phyloP scores from a whole-genome alignment of 2,888 invertebrate genomes.

The Parascotia fuliginaria region DNA sequence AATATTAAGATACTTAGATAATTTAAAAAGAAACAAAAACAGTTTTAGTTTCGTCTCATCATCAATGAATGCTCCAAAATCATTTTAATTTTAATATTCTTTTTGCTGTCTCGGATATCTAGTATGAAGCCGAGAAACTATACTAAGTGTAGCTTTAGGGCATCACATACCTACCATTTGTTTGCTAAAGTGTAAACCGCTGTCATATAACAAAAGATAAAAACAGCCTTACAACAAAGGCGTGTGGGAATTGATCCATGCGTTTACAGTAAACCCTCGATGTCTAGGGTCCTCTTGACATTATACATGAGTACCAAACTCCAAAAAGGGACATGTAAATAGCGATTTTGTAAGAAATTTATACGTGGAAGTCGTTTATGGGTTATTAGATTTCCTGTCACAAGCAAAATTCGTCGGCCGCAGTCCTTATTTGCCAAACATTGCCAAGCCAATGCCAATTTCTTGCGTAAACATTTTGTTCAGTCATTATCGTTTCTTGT shows the following conservation, averaged over 20 bases:
- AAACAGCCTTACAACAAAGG: slow-evolving; percentile 14
- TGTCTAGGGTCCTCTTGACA: slow-evolving; percentile 28
- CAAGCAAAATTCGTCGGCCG: slow-evolving; percentile 66
- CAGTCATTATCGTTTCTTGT: slow-evolving; percentile 70
- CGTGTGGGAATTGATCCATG: slow-evolving; percentile 19
- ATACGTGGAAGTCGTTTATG: slow-evolving; percentile 69
- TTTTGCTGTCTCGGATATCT: no score
- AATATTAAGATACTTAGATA: no score
- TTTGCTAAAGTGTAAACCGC: not conserved
- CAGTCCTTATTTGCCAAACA: slow-evolving; percentile 77
- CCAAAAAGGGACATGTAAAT: slow-evolving; percentile 57
- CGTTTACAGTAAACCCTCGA: slow-evolving; percentile 29
- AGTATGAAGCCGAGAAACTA: no score
- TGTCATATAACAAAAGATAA: not conserved
- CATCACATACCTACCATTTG: no score
- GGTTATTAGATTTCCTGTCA: slow-evolving; percentile 82
- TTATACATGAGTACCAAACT: slow-evolving; percentile 44
- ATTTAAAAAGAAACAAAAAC: no score
- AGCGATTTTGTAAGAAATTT: slow-evolving; percentile 67
- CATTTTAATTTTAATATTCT: no score
- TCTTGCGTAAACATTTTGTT: slow-evolving; percentile 75
- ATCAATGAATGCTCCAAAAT: no score
- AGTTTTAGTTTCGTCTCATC: no score
- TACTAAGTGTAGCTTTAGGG: no score
- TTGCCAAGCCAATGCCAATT: slow-evolving; percentile 71